Percentiles rank a stretch among this genome's conserved stretches.
Conservation (phyloP, 2,888 invertebrate genomes). For the Abscondita cerata region DNA sequence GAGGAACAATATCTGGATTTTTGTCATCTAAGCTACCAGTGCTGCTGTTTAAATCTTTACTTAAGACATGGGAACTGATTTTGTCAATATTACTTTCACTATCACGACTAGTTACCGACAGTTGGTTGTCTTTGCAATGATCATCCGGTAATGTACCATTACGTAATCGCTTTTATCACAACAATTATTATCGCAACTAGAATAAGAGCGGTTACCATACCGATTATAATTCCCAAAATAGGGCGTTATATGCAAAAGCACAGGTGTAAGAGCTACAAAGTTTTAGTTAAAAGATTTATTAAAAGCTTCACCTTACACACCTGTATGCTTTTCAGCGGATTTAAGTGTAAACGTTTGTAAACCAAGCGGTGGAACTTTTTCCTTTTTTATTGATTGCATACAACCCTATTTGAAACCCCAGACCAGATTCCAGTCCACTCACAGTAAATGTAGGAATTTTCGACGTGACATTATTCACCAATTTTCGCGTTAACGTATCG, state of each 20-base stretch:
- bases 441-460: conserved; percentile 70
- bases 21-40: conserved; percentile 64
- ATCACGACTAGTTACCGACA: conserved; percentile 51
- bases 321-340: conserved; percentile 76
- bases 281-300: conserved; percentile 2
- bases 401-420: conserved; percentile 71
- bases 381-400: conserved; percentile 78
- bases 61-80: conserved; percentile 59
- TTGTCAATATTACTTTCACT: conserved; percentile 57
- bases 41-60: conserved; percentile 61
- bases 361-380: conserved; percentile 68
- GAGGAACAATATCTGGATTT: conserved; percentile 66
- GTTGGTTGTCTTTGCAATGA: conserved; percentile 56
- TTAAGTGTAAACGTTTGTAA: conserved; percentile 74
- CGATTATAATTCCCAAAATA: conserved; percentile 79
- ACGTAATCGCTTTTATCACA: conserved; percentile 72
- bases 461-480: conserved; percentile 66
- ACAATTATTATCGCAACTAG: conserved; percentile 77
- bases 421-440: conserved; percentile 71
- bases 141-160: conserved; percentile 52
- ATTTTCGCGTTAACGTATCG: conserved; percentile 61
- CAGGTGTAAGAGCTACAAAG: conserved; percentile 68
- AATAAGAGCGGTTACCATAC: conserved; percentile 77
- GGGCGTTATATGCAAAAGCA: conserved; percentile 86
- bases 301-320: conserved; percentile 57